These are phyloP conservation scores for Corvus cornix DNA, from an alignment of 2,113 vertebrate species.

Conservation along the genomic window DNA sequence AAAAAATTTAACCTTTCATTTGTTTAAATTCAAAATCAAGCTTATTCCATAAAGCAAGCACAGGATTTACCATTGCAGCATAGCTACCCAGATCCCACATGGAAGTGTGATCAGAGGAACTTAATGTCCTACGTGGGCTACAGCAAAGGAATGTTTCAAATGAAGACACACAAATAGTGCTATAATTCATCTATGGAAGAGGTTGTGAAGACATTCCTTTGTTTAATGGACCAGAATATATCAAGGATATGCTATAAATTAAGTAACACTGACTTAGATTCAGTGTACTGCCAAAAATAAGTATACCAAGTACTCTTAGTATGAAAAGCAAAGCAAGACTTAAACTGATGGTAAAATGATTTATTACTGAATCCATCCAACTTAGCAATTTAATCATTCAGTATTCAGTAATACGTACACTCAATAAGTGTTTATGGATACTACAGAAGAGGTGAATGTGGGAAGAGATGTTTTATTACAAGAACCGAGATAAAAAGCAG, in stretches of 20 bases:
- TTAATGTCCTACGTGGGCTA: background rate
- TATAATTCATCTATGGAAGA: background rate
- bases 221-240: constrained; percentile 10
- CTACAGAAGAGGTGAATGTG: background rate
- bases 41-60: background rate
- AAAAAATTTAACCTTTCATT: background rate
- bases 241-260: background rate
- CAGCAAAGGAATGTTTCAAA: background rate
- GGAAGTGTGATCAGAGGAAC: background rate
- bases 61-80: background rate
- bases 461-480: background rate
- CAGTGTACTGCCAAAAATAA: constrained; percentile 10
- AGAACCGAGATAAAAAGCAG: background rate
- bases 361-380: background rate
- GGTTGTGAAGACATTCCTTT: constrained; percentile 8
- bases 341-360: background rate
- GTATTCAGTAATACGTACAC: background rate
- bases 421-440: background rate
- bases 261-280: background rate
- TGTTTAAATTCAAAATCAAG: background rate
- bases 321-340: background rate
- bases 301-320: background rate
- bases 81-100: background rate
- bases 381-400: background rate
- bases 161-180: background rate